Evolutionary conservation across 1,140 invertebrate genomes (phyloP), one percentile per base, ranked within the genome.

Genomic region (Penaeus japonicus): DNA sequence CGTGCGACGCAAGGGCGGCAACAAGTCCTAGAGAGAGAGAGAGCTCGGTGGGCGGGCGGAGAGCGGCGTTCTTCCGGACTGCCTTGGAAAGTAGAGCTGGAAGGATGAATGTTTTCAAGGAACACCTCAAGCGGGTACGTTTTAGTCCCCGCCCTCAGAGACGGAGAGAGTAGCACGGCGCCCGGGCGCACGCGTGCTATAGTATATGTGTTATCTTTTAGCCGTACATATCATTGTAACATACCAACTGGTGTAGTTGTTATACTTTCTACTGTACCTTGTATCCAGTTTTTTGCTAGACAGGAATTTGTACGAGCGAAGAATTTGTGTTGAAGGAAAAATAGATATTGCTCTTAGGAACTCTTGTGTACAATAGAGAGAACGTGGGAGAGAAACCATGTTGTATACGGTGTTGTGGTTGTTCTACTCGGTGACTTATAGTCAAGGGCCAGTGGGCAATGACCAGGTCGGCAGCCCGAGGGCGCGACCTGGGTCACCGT

Each of bases 201-300:
- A 88, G 80, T 65, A 53, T 88, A 83, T 77, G 70, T 83, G 79
- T 83, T 77, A 77, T 88, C 65, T 47, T 47, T 83, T 83, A 88
- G 85, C 77, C 77, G 82, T 88, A 88, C 86, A 88, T 88, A 88
- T 88, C 86, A 88, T 75, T 88, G 86, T 88, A 88, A 88, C 86
- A 88, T 88, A 88, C 86, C 86, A 88, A 88, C 80, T 88, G 80
- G 86, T 83, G 79, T 88, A 88, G 86, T 83, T 88, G 79, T 88
- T 83, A 88, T 59, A 73, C 79, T 88, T 88, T 83, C 54, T 83
- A 88, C 86, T 84, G 86, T 83, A 77, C 65, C 79, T 75, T 83
- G 79, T 88, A 83, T 75, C 80, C 80, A 83, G 30, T 82, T 88
- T 77, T 87, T 80, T 59, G 53, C 32, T 30, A 59, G 81, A 54